Base-by-base conservation (phyloP, 2,113 vertebrate species). In the Oophaga pumilio region DNA sequence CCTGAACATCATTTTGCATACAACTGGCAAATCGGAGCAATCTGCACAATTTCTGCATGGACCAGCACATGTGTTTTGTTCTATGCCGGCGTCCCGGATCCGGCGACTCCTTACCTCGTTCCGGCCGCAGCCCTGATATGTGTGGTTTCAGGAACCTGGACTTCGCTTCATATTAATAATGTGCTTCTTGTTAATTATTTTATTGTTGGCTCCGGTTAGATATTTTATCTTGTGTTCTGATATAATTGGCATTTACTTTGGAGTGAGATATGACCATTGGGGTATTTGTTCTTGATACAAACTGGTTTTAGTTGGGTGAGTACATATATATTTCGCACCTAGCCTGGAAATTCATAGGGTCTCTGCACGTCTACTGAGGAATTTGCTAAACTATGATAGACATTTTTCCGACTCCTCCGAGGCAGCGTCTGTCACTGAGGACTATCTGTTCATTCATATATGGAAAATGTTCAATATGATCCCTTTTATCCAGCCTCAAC, bases 141-240 rank as follows among this genome's bases (percentile, higher is more conserved):
- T 50, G 0, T 26, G 49, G 33, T 18, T 2, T 49, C 11, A 1
- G 13, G 68, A 69, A 28, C 13, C 68, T 69, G 68, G 28, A 69
- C 71, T 74, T 33, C 17, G 43, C 33, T 50, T 50, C 43, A 10
- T 9, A 12, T 22, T 74, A 74, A 74, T 49, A 74, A 49, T 74
- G 18, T 11, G 71, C 43, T 50, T 74, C 43, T 74, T 74, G 71
- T 74, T 74, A 49, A 74, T 50, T 74, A 74, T 74, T 43, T 43
- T 49, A 74, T 74, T 22, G 15, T 74, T 74, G 71, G 71, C 71
- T 74, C 15, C 43, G 28, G 53, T 28, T 13, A 56, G 2, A 13
- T 79, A 26, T 79, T 79, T 56, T 79, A 28, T 79, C 52, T 43
- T 57, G 26, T 10, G 28, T 24, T 79, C 76, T 52, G 53, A 79